Evolutionary conservation across 2,113 vertebrate genomes (phyloP).

Genomic region (Passer domesticus): DNA sequence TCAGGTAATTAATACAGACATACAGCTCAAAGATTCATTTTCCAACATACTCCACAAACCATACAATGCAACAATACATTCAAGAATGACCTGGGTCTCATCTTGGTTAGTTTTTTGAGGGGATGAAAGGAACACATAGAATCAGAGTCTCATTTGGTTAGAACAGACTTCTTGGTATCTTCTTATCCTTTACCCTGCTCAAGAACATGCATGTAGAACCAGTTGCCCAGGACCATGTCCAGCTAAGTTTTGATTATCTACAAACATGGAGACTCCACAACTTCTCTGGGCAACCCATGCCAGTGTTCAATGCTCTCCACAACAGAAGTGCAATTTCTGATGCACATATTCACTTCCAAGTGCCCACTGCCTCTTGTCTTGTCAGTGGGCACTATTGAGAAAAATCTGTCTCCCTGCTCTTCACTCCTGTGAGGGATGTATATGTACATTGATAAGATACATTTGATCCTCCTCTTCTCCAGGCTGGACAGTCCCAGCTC

Average conservation of each 20-base stretch:
- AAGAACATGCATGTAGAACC: not conserved
- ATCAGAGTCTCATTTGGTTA: not conserved
- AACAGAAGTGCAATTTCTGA: not conserved
- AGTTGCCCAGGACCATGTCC: rapidly evolving
- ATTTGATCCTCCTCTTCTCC: not conserved
- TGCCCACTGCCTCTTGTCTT: not conserved
- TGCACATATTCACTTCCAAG: not conserved
- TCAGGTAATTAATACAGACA: not conserved
- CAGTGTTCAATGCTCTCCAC: not conserved
- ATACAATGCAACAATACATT: not conserved
- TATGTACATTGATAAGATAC: not conserved
- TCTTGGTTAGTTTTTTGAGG: not conserved
- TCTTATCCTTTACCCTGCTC: not conserved
- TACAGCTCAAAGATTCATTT: not conserved
- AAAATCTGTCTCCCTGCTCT: not conserved
- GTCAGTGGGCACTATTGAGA: not conserved
- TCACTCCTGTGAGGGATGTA: not conserved
- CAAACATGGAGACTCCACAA: not conserved
- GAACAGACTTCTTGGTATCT: not conserved
- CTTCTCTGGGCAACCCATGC: not conserved
- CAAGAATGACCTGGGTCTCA: not conserved
- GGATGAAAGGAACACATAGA: not conserved
- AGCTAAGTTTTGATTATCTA: not conserved
- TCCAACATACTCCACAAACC: not conserved
- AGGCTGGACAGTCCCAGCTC: not conserved